These are phyloP conservation scores for rat (Rattus norvegicus) DNA, from an alignment of 2,113 vertebrate species.

Conservation along the genomic window GRCr8 NC_086034.1:85966501-85967000, in stretches of 20 bases:
- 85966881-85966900: background rate
- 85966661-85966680: background rate
- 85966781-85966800: background rate
- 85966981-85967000: background rate
- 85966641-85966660: background rate
- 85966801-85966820: background rate
- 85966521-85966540: background rate
- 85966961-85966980: background rate
- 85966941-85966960: background rate
- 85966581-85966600: background rate
- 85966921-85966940: background rate
- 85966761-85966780: background rate
- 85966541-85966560: background rate
- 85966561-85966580: background rate
- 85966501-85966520: background rate
- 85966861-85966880: background rate
- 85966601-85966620: background rate
- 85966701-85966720: background rate
- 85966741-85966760: background rate
- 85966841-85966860: no score
- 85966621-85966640: background rate
- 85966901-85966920: background rate
- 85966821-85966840: no score
- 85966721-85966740: background rate
- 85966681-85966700: background rate